These are phyloP conservation scores for Oscheius sp. DNA, from an alignment of 1,140 invertebrate species.

Conservation along the genomic window DNA sequence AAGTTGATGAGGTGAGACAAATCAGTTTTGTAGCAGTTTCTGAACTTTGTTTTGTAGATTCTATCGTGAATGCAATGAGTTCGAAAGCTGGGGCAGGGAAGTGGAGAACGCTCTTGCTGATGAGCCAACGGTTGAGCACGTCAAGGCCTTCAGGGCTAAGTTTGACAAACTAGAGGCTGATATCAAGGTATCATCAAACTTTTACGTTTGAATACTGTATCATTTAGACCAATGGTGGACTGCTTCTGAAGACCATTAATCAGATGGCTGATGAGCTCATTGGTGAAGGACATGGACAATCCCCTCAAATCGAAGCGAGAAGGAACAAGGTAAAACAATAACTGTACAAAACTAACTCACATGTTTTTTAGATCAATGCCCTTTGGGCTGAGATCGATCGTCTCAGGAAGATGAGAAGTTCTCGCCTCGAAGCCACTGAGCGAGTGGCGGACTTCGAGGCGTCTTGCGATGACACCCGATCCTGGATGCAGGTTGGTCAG, in stretches of 20 bases:
- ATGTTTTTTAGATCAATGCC: conserved; percentile 69
- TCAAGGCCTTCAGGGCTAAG: conserved; percentile 70
- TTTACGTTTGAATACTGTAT: conserved; percentile 61
- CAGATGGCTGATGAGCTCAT: conserved; percentile 81
- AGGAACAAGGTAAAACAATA: too few species aligned
- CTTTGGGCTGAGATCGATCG: conserved; percentile 79
- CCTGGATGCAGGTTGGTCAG: conserved; percentile 77
- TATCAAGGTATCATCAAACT: conserved; percentile 24
- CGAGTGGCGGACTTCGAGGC: conserved; percentile 90
- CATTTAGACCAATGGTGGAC: conserved; percentile 79
- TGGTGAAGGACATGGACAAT: conserved; percentile 79
- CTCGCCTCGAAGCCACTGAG: conserved; percentile 72
- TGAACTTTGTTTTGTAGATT: conserved; percentile 74
- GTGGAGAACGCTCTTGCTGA: conserved; percentile 82
- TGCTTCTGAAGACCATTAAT: conserved; percentile 83
- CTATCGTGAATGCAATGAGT: conserved; percentile 94
- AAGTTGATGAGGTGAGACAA: conserved; percentile 66
- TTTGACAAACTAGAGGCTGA: conserved; percentile 32
- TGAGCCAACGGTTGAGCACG: conserved; percentile 80
- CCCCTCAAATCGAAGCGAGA: conserved; percentile 77
- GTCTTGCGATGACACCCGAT: conserved; percentile 84
- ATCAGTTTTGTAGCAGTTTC: background rate
- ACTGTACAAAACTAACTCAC: too few species aligned
- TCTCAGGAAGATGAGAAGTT: conserved; percentile 78
- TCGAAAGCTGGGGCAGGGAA: conserved; percentile 94